Conservation (phyloP, 2,888 invertebrate species). For the Lottia scabra region DNA sequence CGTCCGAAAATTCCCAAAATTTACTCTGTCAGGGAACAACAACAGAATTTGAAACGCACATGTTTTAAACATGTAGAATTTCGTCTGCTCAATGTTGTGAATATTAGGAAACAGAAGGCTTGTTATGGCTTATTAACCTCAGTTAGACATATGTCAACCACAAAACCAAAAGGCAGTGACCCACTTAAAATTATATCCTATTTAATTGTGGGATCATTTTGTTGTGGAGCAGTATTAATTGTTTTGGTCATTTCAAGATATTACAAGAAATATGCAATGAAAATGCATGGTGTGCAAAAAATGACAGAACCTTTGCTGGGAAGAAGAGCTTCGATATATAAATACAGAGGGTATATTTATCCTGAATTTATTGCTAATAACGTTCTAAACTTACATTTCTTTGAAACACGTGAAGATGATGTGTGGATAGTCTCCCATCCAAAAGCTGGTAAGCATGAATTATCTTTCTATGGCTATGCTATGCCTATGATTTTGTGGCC, state of each 20-base stretch:
- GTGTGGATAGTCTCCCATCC: constrained; percentile 91
- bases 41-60: no score
- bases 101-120: no score
- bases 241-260: neutral
- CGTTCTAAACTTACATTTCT: constrained; percentile 69
- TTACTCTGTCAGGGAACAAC: no score
- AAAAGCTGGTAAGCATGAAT: constrained; percentile 78
- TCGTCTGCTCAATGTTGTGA: no score
- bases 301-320: neutral
- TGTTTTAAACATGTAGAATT: no score
- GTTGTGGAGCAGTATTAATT: neutral
- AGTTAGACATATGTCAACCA: no score
- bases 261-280: neutral
- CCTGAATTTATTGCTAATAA: constrained; percentile 47
- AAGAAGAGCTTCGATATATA: constrained; percentile 24
- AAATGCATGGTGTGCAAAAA: neutral
- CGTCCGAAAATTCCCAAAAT: no score
- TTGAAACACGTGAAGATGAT: constrained; percentile 81
- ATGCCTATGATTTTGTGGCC: no score
- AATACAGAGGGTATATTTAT: constrained; percentile 49
- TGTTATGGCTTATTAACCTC: no score
- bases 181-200: no score
- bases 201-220: neutral
- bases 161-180: no score
- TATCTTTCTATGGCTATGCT: no score